Evolutionary conservation across 2,888 invertebrate genomes (phyloP).

Genomic region (Venustoraphidia nigricollis): DNA sequence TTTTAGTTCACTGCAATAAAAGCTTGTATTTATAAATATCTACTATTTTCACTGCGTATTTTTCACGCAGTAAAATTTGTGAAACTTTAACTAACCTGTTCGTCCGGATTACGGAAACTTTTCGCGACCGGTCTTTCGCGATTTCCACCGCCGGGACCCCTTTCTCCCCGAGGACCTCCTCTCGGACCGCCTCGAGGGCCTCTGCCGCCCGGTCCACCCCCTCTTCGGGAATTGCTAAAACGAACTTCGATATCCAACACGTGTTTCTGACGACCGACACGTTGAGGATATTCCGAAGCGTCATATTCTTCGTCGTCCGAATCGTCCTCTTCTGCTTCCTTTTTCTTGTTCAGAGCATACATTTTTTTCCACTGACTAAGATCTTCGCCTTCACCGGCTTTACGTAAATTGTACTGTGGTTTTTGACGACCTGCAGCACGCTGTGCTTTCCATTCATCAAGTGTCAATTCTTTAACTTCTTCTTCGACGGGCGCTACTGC

Average conservation of each 20-base stretch:
- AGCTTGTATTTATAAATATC: too few relatives aligned
- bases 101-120: conserved; percentile 10
- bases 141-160: conserved; percentile 22
- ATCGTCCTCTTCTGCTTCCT: conserved; percentile 49
- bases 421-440: conserved; percentile 63
- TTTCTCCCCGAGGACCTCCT: conserved; percentile 28
- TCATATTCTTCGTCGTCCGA: conserved; percentile 43
- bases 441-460: conserved; percentile 89
- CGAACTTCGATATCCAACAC: conserved; percentile 77
- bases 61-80: background rate
- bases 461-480: conserved; percentile 72
- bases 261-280: conserved; percentile 74
- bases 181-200: conserved; percentile 43
- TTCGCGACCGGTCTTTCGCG: conserved; percentile 3
- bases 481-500: conserved; percentile 42
- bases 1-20: too few relatives aligned
- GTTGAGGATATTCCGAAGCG: conserved; percentile 65
- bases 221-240: conserved; percentile 65
- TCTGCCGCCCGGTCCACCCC: conserved; percentile 47
- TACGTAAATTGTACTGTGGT: conserved; percentile 80
- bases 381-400: conserved; percentile 89
- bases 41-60: too few relatives aligned
- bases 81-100: conserved; percentile 3
- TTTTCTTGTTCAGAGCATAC: conserved; percentile 62
- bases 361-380: conserved; percentile 85